These are phyloP conservation scores for Bubo scandiacus DNA, from an alignment of 2,113 vertebrate species.

Conservation along the genomic window DNA sequence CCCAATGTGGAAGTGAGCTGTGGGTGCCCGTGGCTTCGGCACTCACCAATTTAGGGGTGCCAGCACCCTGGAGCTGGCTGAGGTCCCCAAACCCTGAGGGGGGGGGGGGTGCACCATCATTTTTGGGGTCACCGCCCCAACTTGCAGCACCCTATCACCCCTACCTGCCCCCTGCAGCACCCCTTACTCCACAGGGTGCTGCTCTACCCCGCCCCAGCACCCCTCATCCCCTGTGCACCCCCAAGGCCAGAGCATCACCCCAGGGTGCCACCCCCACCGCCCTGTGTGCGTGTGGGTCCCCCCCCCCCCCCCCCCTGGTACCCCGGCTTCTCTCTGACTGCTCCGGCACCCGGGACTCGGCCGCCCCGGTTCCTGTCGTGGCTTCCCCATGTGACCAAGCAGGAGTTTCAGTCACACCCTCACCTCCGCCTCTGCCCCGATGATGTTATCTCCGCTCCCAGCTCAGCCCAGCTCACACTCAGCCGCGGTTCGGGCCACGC, in stretches of 20 bases:
- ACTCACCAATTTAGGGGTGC: background rate
- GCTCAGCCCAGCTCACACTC: background rate
- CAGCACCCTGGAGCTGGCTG: background rate
- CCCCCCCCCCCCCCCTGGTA: no score
- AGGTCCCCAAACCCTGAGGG: background rate
- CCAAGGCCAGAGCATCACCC: background rate
- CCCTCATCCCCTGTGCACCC: fast-evolving
- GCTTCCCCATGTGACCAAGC: background rate
- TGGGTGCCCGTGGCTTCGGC: background rate
- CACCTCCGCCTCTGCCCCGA: background rate
- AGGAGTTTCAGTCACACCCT: constrained; percentile 9
- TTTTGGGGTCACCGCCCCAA: background rate
- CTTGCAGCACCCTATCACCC: background rate
- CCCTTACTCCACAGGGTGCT: no score
- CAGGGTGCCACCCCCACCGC: fast-evolving
- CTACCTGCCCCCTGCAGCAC: background rate
- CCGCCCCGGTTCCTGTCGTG: background rate
- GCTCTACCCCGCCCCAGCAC: background rate
- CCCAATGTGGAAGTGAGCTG: background rate
- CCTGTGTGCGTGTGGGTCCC: no score
- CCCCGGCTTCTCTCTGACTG: background rate
- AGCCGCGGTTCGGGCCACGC: background rate
- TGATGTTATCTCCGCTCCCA: background rate
- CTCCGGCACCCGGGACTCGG: background rate
- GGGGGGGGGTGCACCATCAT: fast-evolving